Evolutionary conservation across 1,140 invertebrate species (phyloP).

Genomic region (Drosophila athabasca): DNA sequence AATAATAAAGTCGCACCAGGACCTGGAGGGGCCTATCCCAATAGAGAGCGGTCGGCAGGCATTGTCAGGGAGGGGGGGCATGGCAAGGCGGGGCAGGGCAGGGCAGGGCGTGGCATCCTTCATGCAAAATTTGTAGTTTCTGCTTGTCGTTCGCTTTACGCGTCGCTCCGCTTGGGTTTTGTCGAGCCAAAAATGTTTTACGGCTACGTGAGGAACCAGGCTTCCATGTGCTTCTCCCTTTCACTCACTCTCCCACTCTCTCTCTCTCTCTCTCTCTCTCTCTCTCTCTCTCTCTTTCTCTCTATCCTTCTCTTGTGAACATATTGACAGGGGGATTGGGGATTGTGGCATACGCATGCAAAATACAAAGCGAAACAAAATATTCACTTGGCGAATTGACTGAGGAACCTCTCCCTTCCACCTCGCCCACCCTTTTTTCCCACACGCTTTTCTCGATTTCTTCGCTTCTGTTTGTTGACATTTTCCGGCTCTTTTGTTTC

Average conservation of each 20-base stretch:
- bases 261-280: too few relatives aligned
- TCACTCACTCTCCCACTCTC: too few relatives aligned
- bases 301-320: not conserved
- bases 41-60: not conserved
- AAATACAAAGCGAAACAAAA: constrained; percentile 57
- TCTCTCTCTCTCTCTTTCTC: not conserved
- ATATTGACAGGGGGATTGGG: constrained; percentile 56
- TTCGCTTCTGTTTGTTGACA: constrained; percentile 46
- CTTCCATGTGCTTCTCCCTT: constrained; percentile 6
- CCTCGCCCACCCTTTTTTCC: not conserved
- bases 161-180: constrained; percentile 18
- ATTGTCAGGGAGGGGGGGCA: not conserved
- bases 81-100: not conserved
- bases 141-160: constrained; percentile 24
- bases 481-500: constrained; percentile 44
- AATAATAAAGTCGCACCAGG: constrained; percentile 42
- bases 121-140: constrained; percentile 53
- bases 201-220: constrained; percentile 46
- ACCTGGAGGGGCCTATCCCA: constrained; percentile 7
- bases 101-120: constrained; percentile 1
- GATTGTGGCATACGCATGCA: constrained; percentile 55
- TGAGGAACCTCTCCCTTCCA: constrained; percentile 5
- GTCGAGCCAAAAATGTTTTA: constrained; percentile 53
- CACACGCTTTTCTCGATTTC: constrained; percentile 12
- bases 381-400: constrained; percentile 63